These are phyloP conservation scores for Lates japonicus DNA, from an alignment of 2,797 vertebrate genomes.

Conservation along the genomic window DNA sequence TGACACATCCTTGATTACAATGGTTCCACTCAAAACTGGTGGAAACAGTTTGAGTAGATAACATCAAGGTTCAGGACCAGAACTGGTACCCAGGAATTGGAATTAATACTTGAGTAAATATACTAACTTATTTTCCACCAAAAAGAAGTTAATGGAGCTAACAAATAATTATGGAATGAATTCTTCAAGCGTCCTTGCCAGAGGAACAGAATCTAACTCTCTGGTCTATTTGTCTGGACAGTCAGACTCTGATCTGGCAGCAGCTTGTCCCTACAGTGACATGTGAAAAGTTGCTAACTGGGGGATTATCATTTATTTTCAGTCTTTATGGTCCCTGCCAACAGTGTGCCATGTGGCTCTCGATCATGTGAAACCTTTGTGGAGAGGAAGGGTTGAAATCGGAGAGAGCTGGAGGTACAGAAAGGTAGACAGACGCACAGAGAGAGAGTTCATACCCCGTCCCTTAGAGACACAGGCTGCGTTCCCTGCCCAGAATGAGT, in stretches of 20 bases:
- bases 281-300: slow-evolving; percentile 43
- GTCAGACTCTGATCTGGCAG: slow-evolving; percentile 39
- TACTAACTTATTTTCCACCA: background rate
- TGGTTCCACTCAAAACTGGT: too few relatives aligned
- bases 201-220: slow-evolving; percentile 15
- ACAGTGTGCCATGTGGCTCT: slow-evolving; percentile 24
- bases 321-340: slow-evolving; percentile 29
- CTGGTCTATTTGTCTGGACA: slow-evolving; percentile 27
- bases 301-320: slow-evolving; percentile 50
- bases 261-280: slow-evolving; percentile 51
- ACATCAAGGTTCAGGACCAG: too few relatives aligned
- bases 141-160: background rate
- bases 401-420: slow-evolving; percentile 20
- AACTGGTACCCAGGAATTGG: too few relatives aligned
- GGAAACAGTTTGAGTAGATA: too few relatives aligned
- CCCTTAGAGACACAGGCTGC: slow-evolving; percentile 59
- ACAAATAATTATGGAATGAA: slow-evolving; percentile 2
- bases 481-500: slow-evolving; percentile 48
- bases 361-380: slow-evolving; percentile 24
- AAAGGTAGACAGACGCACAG: background rate
- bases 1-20: too few relatives aligned
- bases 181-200: background rate
- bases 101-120: background rate
- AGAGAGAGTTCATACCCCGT: slow-evolving; percentile 9
- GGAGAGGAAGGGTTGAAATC: slow-evolving; percentile 37